Evolutionary conservation across 1,140 invertebrate species (phyloP), one percentile per base, ranked within the genome.

Genomic region (Drosophila santomea): DNA sequence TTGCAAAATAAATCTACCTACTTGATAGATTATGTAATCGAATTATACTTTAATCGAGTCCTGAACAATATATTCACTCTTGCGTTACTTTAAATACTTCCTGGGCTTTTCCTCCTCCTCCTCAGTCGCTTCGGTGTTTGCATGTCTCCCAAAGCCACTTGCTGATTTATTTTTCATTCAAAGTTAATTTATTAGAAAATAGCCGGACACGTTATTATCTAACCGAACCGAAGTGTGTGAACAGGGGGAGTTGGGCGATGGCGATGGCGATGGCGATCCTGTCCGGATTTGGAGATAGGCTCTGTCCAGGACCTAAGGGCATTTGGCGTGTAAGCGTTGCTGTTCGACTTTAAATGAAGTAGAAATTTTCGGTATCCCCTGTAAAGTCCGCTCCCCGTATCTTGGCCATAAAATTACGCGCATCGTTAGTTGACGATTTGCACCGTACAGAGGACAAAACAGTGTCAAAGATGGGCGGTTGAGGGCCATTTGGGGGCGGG

Each of bases 171-270:
- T 77, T 72, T 80, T 76, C 83, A 88, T 88, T 88, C 72, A 89
- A 89, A 88, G 84, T 89, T 88, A 89, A 88, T 88, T 88, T 88
- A 88, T 83, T 89, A 83, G 84, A 88, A 88, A 88, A 88, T 89
- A 57, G 76, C 78, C 56, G 56, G 77, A 89, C 79, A 88, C 89
- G 84, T 88, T 88, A 83, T 88, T 88, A 89, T 88, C 84, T 78
- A 78, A 71, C 74, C 58, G 43, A 84, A 71, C 44, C 80, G 54
- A 72, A 83, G 60, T 73, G 67, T 71, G 73, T 73, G 58, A 73
- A 50, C 56, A 76, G 60, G 28, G 8, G 64, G 3, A 17, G 32
- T 25, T 5, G 15, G 45, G n/a, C 12, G 20, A 20, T 0, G 17
- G 17, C 17, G 20, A 20, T 0, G 17, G 17, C 17, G 17, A 17